phyloP scores from a whole-genome alignment of 1,140 invertebrate species.

The Planococcus citri region DNA sequence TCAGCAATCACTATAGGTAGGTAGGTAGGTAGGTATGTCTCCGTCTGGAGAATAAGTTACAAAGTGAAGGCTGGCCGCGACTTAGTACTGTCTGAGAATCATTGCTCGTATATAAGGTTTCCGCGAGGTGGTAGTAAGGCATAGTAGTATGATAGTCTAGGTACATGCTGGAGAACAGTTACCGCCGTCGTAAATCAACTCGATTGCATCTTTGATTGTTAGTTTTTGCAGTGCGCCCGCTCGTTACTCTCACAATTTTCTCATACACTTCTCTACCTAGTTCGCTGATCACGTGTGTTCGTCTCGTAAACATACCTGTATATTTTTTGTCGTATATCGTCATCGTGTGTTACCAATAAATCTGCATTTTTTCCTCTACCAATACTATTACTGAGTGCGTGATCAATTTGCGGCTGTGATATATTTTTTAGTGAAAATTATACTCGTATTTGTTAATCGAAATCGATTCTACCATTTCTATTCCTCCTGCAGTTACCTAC shows the following conservation, averaged over 20 bases:
- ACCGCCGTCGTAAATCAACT: slow-evolving; percentile 15
- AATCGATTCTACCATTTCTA: too few relatives aligned
- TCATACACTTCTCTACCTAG: neutral
- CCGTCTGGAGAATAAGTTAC: too few relatives aligned
- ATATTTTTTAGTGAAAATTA: neutral
- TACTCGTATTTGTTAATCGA: too few relatives aligned
- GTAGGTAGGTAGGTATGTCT: too few relatives aligned
- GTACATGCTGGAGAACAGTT: neutral
- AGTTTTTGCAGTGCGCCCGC: neutral
- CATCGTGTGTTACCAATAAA: neutral
- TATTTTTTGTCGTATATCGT: neutral
- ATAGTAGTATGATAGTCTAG: neutral
- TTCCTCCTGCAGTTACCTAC: too few relatives aligned
- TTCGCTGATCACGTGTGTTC: neutral
- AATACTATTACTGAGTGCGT: neutral
- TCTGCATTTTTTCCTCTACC: neutral
- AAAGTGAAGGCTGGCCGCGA: too few relatives aligned
- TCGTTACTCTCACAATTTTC: slow-evolving; percentile 6
- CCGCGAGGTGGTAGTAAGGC: slow-evolving; percentile 2
- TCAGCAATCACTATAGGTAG: too few relatives aligned
- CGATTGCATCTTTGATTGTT: slow-evolving; percentile 10
- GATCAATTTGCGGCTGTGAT: slow-evolving; percentile 1
- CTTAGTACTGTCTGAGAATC: slow-evolving; percentile 16
- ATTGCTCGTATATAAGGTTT: slow-evolving; percentile 1
- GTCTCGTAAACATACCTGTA: neutral